Conservation (phyloP, 2,797 vertebrate genomes). For the Lacerta bilineata region DNA sequence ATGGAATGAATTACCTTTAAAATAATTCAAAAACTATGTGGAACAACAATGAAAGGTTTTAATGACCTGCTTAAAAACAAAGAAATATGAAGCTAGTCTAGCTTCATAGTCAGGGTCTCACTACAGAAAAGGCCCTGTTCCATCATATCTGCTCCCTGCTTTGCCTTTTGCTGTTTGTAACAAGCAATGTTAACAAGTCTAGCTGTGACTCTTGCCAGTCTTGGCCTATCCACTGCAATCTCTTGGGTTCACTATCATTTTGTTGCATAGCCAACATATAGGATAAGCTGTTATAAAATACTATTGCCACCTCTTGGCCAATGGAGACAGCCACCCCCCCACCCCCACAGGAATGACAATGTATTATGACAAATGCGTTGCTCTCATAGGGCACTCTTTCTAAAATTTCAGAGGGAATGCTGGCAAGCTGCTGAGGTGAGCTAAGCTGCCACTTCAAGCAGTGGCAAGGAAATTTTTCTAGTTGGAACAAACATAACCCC, state of each 20-base stretch:
- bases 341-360: too few species aligned
- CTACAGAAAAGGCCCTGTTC: too few species aligned
- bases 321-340: background rate
- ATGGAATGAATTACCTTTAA: background rate
- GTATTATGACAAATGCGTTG: background rate
- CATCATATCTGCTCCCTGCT: background rate
- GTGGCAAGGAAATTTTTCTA: background rate
- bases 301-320: background rate
- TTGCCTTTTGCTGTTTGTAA: background rate
- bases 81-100: background rate
- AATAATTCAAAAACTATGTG: background rate
- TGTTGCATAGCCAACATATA: background rate
- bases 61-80: background rate
- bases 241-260: background rate
- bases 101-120: too few species aligned
- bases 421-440: background rate
- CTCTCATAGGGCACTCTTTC: background rate
- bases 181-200: background rate
- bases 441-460: background rate
- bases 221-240: background rate
- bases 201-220: background rate
- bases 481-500: background rate
- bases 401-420: background rate
- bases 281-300: background rate
- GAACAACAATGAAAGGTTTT: background rate